Evolutionary conservation across 2,113 vertebrate species (phyloP).

Genomic region (Suncus etruscus): DNA sequence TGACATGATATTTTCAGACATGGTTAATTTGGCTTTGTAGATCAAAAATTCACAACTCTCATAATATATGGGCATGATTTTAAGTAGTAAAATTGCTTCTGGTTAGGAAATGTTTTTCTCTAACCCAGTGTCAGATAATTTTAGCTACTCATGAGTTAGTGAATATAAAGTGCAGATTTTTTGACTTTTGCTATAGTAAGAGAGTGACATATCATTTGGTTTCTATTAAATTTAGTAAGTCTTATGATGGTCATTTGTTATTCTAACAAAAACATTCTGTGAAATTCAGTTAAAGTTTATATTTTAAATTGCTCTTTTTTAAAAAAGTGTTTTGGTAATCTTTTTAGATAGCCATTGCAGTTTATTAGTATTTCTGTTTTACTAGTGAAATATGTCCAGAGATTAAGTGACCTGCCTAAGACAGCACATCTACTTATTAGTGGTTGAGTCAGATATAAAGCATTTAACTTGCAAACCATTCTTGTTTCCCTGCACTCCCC

Average conservation of each 20-base stretch:
- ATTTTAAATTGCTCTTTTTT: constrained; percentile 33
- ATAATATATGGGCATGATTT: background rate
- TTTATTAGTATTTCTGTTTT: constrained; percentile 17
- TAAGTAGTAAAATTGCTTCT: constrained; percentile 24
- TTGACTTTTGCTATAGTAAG: constrained; percentile 57
- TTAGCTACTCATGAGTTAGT: constrained; percentile 41
- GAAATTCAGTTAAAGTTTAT: constrained; percentile 4
- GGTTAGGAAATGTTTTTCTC: constrained; percentile 1
- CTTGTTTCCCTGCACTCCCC: background rate
- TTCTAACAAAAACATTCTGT: constrained; percentile 43
- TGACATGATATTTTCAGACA: constrained; percentile 31
- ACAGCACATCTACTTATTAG: background rate
- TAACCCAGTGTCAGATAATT: background rate
- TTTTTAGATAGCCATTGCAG: background rate
- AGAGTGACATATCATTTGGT: constrained; percentile 39
- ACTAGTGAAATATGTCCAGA: constrained; percentile 17
- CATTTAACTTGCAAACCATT: background rate
- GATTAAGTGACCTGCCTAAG: background rate
- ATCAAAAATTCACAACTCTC: constrained; percentile 24
- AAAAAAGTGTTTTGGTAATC: constrained; percentile 20
- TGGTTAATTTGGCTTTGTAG: constrained; percentile 11
- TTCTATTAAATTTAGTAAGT: constrained; percentile 45
- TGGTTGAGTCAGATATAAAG: background rate
- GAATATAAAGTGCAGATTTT: constrained; percentile 28
- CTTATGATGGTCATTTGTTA: constrained; percentile 49